A percentile compares a stretch with the other conserved stretches of the same genome.
Evolutionary conservation across 1,140 invertebrate species (phyloP).

Genomic region (Nasonia vitripennis): DNA sequence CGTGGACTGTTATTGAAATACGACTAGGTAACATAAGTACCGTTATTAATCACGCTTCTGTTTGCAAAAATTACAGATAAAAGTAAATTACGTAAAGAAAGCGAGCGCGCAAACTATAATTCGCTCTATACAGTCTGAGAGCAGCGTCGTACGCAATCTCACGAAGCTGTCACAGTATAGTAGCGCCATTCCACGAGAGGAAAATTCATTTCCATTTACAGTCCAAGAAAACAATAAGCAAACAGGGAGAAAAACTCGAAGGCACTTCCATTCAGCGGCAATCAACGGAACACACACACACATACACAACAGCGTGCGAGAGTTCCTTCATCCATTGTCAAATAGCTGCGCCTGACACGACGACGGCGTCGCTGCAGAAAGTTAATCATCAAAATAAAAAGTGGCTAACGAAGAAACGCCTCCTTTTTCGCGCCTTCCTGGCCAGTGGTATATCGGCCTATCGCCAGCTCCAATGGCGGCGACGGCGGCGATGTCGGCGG

Average conservation of each 20-base stretch:
- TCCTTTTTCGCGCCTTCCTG: not conserved
- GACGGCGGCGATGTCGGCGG: not conserved
- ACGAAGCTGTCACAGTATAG: too few species aligned
- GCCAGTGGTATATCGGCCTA: not conserved
- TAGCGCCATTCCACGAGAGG: not conserved
- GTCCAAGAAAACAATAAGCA: not conserved
- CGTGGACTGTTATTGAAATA: too few species aligned
- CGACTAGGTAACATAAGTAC: too few species aligned
- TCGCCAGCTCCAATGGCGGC: not conserved
- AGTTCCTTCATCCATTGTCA: not conserved
- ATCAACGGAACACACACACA: not conserved
- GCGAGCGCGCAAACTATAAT: too few species aligned
- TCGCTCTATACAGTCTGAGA: too few species aligned
- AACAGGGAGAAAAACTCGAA: not conserved
- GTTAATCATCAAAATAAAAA: slow-evolving; percentile 36
- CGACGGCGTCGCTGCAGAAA: slow-evolving; percentile 8
- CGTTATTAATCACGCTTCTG: too few species aligned
- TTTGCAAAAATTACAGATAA: too few species aligned
- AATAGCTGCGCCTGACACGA: not conserved
- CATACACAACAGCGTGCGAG: not conserved
- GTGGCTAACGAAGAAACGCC: slow-evolving; percentile 20
- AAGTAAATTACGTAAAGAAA: too few species aligned
- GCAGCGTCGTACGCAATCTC: too few species aligned
- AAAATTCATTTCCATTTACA: not conserved
- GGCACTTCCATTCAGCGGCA: not conserved